Conservation (phyloP, 2,797 vertebrate genomes). For the Channallabes apus region DNA sequence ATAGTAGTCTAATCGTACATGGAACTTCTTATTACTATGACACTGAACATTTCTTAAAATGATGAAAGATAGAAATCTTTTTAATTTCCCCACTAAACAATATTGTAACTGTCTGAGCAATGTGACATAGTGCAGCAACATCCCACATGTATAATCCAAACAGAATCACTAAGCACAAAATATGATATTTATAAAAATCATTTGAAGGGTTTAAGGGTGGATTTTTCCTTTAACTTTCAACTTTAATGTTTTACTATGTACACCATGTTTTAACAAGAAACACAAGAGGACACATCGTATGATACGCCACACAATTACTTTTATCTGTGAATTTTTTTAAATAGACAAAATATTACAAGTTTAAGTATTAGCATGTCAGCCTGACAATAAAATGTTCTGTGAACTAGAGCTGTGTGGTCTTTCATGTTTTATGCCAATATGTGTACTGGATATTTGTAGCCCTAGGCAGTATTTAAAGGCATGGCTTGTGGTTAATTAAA, state of each 20-base stretch:
- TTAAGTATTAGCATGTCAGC: neutral
- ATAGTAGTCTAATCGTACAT: neutral
- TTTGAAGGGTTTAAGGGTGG: neutral
- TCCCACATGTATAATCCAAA: neutral
- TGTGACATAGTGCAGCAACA: neutral
- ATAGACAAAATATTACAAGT: neutral
- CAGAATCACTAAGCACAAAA: neutral
- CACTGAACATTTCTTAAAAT: neutral
- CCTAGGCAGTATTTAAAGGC: neutral
- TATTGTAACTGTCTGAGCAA: neutral
- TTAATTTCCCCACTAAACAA: neutral
- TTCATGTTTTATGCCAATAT: too few relatives aligned
- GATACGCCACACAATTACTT: neutral
- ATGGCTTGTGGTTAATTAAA: neutral
- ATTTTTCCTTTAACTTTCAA: neutral
- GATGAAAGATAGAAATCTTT: neutral
- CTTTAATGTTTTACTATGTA: neutral
- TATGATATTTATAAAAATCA: neutral
- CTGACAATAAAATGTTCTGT: constrained; percentile 16
- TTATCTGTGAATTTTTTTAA: neutral
- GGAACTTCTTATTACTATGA: neutral
- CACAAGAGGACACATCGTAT: neutral
- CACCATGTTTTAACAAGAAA: neutral
- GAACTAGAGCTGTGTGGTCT: neutral
- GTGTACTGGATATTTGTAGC: neutral